phyloP scores from a whole-genome alignment of 2,113 vertebrate genomes.

The Brienomyrus brachyistius region DNA sequence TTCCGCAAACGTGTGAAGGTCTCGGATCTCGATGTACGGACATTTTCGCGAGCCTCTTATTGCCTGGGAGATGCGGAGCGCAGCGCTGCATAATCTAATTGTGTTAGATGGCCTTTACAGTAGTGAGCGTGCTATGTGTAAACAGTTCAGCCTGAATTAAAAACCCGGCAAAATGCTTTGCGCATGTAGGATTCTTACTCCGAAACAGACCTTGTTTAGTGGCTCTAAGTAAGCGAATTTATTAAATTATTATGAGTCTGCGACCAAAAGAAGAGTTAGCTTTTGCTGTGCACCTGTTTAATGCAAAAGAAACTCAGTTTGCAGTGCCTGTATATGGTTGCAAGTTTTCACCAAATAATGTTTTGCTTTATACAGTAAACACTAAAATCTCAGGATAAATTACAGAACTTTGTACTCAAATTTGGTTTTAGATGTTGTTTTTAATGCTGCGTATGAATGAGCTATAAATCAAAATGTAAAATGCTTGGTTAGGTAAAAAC shows the following conservation, averaged over 20 bases:
- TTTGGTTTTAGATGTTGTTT: neutral
- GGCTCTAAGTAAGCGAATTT: neutral
- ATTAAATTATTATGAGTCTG: neutral
- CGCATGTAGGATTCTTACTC: neutral
- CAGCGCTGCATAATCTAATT: neutral
- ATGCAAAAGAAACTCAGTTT: neutral
- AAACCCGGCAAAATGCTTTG: constrained; percentile 13
- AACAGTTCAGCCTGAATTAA: constrained; percentile 31
- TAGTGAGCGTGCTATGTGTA: neutral
- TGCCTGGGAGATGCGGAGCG: neutral
- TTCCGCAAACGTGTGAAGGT: neutral
- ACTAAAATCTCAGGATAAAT: neutral
- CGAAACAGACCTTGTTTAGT: neutral
- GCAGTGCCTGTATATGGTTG: neutral
- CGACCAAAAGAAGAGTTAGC: neutral
- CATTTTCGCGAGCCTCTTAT: neutral
- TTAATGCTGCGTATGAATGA: neutral
- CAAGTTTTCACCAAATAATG: neutral
- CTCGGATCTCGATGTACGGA: neutral
- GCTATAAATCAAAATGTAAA: neutral
- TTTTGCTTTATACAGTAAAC: neutral
- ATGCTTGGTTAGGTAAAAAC: neutral
- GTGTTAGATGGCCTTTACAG: neutral
- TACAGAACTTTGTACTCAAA: neutral
- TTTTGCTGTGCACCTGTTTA: neutral